Evolutionary conservation across 2,113 vertebrate genomes (phyloP).

Genomic region (Todiramphus saurophagus): DNA sequence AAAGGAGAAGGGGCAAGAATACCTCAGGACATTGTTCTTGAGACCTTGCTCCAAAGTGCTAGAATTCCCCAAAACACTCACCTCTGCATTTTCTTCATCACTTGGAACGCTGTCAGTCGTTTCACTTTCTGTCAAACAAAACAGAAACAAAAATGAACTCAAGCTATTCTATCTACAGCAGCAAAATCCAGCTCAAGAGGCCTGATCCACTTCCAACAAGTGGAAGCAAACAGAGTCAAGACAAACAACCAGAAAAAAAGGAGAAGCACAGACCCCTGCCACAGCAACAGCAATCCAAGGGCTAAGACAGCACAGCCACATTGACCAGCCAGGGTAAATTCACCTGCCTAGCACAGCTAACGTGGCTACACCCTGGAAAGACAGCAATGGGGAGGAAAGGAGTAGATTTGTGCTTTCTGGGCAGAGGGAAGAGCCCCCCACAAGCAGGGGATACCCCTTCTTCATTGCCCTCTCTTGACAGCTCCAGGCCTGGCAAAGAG

Average conservation of each 20-base stretch:
- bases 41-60: not conserved
- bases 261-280: not conserved
- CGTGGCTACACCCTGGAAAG: not conserved
- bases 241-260: not conserved
- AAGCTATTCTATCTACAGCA: not conserved
- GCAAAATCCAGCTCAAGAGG: not conserved
- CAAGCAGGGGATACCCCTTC: not conserved
- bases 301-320: not conserved
- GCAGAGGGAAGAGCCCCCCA: not conserved
- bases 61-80: conserved; percentile 60
- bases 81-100: conserved; percentile 87
- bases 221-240: not conserved
- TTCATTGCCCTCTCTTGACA: not conserved
- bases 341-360: not conserved
- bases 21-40: not conserved
- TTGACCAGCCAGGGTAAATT: not conserved
- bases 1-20: not conserved
- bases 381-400: not conserved
- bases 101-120: conserved; percentile 90
- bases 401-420: not conserved
- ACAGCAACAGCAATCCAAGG: not conserved
- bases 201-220: not conserved
- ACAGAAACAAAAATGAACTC: conserved; percentile 54
- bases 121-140: conserved; percentile 87
- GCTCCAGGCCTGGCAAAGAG: not conserved